A percentile compares a stretch with the other conserved stretches of the same genome.
Conservation (phyloP, 2,113 vertebrate genomes). For the Aepyceros melampus region DNA sequence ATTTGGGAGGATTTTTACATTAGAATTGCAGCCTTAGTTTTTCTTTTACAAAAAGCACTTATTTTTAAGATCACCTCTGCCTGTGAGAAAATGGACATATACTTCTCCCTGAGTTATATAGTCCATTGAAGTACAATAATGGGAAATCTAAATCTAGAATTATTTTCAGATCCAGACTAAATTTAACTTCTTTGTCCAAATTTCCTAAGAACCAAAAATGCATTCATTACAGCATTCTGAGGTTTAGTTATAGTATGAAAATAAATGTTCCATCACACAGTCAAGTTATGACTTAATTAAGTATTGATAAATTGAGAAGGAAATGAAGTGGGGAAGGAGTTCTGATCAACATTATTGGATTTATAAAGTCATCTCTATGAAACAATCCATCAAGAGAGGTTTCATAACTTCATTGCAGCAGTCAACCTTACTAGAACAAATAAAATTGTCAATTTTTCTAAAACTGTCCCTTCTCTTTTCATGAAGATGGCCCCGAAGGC, state of each 20-base stretch:
- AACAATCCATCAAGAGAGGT: background rate
- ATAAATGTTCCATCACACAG: background rate
- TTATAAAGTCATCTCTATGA: background rate
- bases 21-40: slow-evolving; percentile 2
- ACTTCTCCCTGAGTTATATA: background rate
- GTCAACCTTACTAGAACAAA: background rate
- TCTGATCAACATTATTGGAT: background rate
- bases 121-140: background rate
- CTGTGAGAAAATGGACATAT: background rate
- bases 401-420: background rate
- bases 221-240: background rate
- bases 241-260: background rate
- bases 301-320: background rate
- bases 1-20: background rate
- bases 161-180: slow-evolving; percentile 16
- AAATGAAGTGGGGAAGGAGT: background rate
- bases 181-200: background rate
- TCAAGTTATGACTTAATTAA: background rate
- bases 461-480: background rate
- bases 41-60: background rate
- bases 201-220: slow-evolving; percentile 4
- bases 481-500: no score
- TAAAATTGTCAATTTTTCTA: background rate
- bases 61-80: background rate
- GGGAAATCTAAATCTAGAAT: slow-evolving; percentile 2